phyloP scores from a whole-genome alignment of 37 sponge, comb jelly and placozoan species.

The Ephydatia muelleri region DNA sequence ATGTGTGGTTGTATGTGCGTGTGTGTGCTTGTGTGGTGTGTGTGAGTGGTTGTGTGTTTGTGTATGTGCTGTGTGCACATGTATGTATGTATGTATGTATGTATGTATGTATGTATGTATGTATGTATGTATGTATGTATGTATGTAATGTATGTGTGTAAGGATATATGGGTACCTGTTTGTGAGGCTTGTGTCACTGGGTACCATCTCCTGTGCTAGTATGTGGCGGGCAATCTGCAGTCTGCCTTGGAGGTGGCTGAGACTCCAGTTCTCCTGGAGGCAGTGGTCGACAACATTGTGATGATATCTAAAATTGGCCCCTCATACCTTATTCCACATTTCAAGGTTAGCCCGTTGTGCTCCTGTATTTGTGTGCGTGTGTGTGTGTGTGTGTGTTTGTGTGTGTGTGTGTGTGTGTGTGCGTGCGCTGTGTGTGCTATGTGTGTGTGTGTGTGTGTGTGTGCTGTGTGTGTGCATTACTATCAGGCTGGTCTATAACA shows the following conservation, averaged over 20 bases:
- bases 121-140: too few species aligned
- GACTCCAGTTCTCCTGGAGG: constrained; percentile 66
- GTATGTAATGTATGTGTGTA: too few species aligned
- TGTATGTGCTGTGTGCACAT: too few species aligned
- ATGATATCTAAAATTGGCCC: constrained; percentile 48
- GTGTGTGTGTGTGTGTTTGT: neutral
- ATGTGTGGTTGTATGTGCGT: too few species aligned
- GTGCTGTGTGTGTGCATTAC: neutral
- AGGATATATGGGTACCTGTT: neutral
- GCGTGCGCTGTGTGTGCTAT: neutral
- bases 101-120: too few species aligned
- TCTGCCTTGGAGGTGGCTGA: constrained; percentile 56
- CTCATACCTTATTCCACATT: constrained; percentile 45
- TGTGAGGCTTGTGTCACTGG: neutral
- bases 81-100: too few species aligned
- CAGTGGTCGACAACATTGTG: constrained; percentile 57
- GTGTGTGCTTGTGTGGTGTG: too few species aligned
- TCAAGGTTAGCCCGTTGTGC: constrained; percentile 38
- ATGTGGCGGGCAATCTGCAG: constrained; percentile 47
- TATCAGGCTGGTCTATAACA: neutral
- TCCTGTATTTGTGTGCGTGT: neutral
- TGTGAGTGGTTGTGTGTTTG: too few species aligned
- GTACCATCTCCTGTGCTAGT: constrained; percentile 43
- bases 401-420: constrained; percentile 9
- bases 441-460: neutral